These are phyloP conservation scores for Drosophila athabasca DNA, from an alignment of 1,140 invertebrate genomes.

Conservation along the genomic window DNA sequence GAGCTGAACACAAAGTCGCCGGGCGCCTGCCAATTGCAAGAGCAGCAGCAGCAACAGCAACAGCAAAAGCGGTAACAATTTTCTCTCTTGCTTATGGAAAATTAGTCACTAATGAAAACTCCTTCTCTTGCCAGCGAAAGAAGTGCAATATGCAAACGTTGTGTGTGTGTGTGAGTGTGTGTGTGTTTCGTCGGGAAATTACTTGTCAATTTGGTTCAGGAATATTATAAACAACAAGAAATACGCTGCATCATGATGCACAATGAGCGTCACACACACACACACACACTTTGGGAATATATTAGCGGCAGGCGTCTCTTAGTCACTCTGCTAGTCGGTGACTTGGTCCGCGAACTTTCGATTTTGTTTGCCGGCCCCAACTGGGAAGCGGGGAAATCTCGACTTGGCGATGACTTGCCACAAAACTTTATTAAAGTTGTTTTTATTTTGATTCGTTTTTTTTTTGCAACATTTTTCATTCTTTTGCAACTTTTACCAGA, in stretches of 20 bases:
- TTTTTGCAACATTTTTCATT: neutral
- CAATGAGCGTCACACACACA: constrained; percentile 1
- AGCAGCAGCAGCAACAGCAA: neutral
- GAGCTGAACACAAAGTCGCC: constrained; percentile 5
- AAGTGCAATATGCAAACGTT: constrained; percentile 24
- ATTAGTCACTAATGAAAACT: constrained; percentile 39
- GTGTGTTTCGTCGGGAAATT: constrained; percentile 27
- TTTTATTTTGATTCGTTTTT: constrained; percentile 10
- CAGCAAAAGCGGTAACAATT: constrained; percentile 7
- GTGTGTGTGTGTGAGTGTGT: too few species aligned
- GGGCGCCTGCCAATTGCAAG: neutral
- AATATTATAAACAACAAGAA: constrained; percentile 18
- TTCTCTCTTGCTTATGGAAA: constrained; percentile 42
- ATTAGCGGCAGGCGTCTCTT: constrained; percentile 29
- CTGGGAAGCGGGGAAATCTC: constrained; percentile 12
- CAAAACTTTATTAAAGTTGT: constrained; percentile 43
- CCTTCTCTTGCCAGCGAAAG: constrained; percentile 9
- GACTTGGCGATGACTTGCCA: constrained; percentile 39
- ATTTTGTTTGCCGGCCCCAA: constrained; percentile 30
- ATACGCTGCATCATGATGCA: constrained; percentile 23
- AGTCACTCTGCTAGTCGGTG: constrained; percentile 20
- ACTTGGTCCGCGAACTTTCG: constrained; percentile 47
- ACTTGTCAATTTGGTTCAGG: constrained; percentile 26
- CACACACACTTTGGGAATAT: constrained; percentile 11
- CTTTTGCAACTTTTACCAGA: constrained; percentile 6